Conservation (phyloP, 1,140 invertebrate species). For the Calosoma granatense region DNA sequence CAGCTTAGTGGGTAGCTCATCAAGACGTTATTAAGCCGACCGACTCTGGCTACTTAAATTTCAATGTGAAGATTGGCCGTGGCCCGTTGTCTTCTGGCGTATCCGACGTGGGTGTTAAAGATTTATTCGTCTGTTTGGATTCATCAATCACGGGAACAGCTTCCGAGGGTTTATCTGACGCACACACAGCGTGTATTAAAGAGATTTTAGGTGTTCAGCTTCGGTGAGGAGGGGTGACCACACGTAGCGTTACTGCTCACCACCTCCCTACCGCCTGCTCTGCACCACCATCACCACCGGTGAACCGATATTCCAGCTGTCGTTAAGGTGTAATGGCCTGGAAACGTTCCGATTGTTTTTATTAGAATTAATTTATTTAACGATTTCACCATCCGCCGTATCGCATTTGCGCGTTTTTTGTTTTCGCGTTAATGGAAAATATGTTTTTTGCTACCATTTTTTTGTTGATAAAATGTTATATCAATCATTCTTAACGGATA, state of each 20-base stretch:
- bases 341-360: constrained; percentile 1
- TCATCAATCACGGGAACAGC: constrained; percentile 7
- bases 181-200: background rate
- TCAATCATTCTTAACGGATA: no score
- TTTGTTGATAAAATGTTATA: no score
- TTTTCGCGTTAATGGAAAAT: no score
- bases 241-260: background rate
- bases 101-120: background rate
- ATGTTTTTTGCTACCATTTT: no score
- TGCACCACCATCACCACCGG: background rate
- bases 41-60: background rate
- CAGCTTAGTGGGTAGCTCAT: background rate
- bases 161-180: constrained; percentile 7
- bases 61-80: background rate
- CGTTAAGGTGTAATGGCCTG: constrained; percentile 1
- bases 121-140: constrained; percentile 8
- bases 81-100: background rate
- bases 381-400: no score
- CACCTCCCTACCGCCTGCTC: background rate
- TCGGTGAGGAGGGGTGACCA: background rate
- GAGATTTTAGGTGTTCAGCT: constrained; percentile 3
- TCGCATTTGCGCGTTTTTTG: no score
- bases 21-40: background rate
- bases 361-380: constrained; percentile 6
- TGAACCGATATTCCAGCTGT: background rate